phyloP scores from a whole-genome alignment of 2,888 invertebrate genomes.

The Leucoma salicis region DNA sequence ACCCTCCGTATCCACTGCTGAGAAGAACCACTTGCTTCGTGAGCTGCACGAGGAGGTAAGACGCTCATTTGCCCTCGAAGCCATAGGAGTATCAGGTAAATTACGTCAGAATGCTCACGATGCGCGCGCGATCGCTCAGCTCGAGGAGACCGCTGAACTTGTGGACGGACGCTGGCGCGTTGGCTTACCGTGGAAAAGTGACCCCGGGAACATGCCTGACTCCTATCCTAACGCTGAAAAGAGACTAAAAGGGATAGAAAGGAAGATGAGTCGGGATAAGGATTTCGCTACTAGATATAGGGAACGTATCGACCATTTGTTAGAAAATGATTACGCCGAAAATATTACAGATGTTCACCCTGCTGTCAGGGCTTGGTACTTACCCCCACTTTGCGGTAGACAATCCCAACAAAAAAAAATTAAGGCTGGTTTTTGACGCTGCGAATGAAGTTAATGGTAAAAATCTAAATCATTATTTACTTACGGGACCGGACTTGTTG shows the following conservation, averaged over 20 bases:
- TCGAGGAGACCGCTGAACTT: background rate
- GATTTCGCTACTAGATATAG: no score
- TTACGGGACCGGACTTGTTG: constrained; percentile 23
- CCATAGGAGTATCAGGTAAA: no score
- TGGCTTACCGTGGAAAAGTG: background rate
- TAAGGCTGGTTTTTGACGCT: no score
- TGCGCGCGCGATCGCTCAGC: background rate
- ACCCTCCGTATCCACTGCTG: background rate
- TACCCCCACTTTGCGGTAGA: no score
- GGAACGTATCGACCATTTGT: no score
- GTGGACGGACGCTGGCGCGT: background rate
- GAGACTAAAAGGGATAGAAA: background rate
- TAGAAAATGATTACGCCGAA: no score
- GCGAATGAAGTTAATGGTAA: no score
- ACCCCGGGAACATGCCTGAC: background rate
- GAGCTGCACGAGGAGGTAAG: no score
- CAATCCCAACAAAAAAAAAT: no score
- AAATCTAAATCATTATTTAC: constrained; percentile 6
- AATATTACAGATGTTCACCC: no score
- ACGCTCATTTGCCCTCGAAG: background rate
- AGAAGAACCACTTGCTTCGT: background rate
- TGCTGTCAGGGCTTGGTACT: no score
- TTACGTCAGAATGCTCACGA: no score
- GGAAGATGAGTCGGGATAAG: background rate
- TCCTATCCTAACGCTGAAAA: background rate